A percentile compares a stretch with the other conserved stretches of the same genome.
phyloP scores from a whole-genome alignment of 2,113 vertebrate species.

The Orthonyx spaldingii region DNA sequence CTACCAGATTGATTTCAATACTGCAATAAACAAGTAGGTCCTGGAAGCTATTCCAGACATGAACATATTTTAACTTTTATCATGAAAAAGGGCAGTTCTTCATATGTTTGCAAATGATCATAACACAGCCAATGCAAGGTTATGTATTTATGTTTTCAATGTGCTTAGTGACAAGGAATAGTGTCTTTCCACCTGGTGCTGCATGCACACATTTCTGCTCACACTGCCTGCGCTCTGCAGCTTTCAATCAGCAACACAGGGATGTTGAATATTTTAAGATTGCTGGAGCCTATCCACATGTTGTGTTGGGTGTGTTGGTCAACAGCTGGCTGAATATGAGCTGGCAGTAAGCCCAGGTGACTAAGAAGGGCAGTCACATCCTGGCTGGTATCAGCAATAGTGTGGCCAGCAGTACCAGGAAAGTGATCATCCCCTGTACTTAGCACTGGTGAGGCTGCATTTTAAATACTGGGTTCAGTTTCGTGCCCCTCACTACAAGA shows the following conservation, averaged over 20 bases:
- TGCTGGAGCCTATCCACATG: neutral
- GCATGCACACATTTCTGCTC: neutral
- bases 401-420: neutral
- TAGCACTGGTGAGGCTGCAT: rapidly evolving
- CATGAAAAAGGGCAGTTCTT: neutral
- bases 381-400: neutral
- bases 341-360: neutral
- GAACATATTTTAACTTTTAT: neutral
- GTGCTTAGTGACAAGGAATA: neutral
- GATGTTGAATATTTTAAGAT: rapidly evolving
- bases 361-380: neutral
- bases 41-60: neutral
- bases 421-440: neutral
- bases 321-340: neutral
- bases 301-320: neutral
- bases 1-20: neutral
- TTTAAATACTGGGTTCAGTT: neutral
- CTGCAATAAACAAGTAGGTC: neutral
- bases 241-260: neutral
- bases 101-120: neutral
- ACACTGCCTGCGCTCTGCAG: neutral
- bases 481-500: neutral
- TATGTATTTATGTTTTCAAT: neutral
- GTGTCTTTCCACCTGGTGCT: neutral
- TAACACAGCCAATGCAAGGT: neutral